A percentile compares a stretch with the other conserved stretches of the same genome.
Evolutionary conservation across 2,797 vertebrate genomes (phyloP).

Genomic region (Denticeps clupeoides): DNA sequence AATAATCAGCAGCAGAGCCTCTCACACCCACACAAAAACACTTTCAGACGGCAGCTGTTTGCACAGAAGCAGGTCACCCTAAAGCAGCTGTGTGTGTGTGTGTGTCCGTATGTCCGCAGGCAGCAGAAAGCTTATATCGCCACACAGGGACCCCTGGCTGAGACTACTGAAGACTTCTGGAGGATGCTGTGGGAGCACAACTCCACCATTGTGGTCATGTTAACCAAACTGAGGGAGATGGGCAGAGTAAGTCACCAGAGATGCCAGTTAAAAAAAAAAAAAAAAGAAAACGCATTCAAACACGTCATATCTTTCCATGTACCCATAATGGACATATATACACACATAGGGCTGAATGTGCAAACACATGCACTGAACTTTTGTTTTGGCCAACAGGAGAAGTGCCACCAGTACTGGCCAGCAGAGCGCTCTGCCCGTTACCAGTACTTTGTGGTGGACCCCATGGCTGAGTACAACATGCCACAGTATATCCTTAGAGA

Average conservation of each 20-base stretch:
- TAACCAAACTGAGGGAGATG: conserved; percentile 93
- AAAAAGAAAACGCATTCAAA: neutral
- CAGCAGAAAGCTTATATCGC: conserved; percentile 95
- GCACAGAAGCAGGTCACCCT: neutral
- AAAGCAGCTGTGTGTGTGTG: neutral
- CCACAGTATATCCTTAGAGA: conserved; percentile 95
- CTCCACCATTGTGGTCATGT: conserved; percentile 96
- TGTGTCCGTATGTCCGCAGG: conserved; percentile 48
- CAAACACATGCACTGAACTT: too few species aligned
- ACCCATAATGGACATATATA: neutral
- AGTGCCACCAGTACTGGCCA: conserved; percentile 98
- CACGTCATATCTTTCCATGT: neutral
- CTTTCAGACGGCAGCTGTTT: neutral
- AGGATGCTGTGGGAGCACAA: conserved; percentile 98
- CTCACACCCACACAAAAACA: conserved; percentile 14
- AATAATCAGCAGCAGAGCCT: conserved; percentile 24
- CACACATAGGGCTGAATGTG: too few species aligned
- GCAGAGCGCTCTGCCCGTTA: conserved; percentile 90
- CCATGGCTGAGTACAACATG: conserved; percentile 99
- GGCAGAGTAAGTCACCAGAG: conserved; percentile 68
- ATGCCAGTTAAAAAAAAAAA: too few species aligned
- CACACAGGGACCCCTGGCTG: conserved; percentile 83
- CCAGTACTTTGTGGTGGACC: conserved; percentile 96
- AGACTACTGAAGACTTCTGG: conserved; percentile 98
- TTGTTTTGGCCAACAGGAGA: conserved; percentile 78